A percentile compares a stretch with the other conserved stretches of the same genome.
These are phyloP conservation scores for Parus major DNA, from an alignment of 2,113 vertebrate species.

Conservation along the genomic window DNA sequence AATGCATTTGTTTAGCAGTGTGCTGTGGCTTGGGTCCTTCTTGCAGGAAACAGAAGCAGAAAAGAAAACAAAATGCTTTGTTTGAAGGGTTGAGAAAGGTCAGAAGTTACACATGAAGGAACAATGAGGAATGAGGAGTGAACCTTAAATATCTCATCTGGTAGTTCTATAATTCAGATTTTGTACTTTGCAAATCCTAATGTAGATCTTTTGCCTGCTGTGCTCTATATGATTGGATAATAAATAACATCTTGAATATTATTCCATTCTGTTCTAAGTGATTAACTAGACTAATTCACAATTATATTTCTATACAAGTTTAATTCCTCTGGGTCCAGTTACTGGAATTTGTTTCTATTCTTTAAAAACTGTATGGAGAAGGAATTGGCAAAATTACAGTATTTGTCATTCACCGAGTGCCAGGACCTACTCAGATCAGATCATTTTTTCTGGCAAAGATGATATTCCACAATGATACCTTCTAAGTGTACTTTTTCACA, in stretches of 20 bases:
- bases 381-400: neutral
- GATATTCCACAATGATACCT: neutral
- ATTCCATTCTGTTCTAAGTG: neutral
- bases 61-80: neutral
- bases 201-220: neutral
- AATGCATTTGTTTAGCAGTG: neutral
- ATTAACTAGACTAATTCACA: neutral
- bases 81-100: neutral
- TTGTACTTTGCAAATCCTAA: neutral
- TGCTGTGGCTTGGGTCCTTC: neutral
- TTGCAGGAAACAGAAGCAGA: neutral
- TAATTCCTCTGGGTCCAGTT: neutral
- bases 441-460: neutral
- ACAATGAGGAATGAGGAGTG: neutral
- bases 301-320: neutral
- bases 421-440: neutral
- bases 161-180: neutral
- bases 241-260: neutral
- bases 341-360: neutral
- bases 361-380: neutral
- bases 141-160: neutral
- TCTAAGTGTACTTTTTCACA: neutral
- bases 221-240: neutral
- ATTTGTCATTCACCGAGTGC: neutral
- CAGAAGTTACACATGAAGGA: neutral